A percentile compares a stretch with the other conserved stretches of the same genome.
Evolutionary conservation across 30 jellyfish, hydroid and myxozoan species (phyloP).

Genomic region (Turritopsis dohrnii): DNA sequence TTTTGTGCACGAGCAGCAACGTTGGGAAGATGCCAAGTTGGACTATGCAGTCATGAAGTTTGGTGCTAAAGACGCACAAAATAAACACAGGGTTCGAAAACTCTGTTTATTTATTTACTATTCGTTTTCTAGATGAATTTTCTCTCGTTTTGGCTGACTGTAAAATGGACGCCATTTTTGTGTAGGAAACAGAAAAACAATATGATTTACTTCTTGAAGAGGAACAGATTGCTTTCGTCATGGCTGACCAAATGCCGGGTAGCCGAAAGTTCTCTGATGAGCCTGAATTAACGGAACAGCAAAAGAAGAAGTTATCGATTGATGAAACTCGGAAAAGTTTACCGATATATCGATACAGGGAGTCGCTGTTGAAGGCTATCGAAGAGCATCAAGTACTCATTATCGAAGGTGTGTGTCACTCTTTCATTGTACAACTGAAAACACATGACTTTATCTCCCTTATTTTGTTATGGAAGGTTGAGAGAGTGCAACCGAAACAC

Average conservation of each 20-base stretch:
- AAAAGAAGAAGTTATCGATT: conserved; percentile 55
- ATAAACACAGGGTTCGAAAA: conserved; percentile 30
- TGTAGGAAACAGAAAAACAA: conserved; percentile 43
- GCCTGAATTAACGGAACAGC: conserved; percentile 38
- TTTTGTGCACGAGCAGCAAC: conserved; percentile 78
- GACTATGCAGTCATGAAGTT: conserved; percentile 95
- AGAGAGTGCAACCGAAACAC: no score
- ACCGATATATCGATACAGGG: conserved; percentile 83
- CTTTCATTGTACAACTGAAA: not conserved
- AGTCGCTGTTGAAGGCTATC: conserved; percentile 78
- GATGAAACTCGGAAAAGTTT: conserved; percentile 84
- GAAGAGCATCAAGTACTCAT: conserved; percentile 90
- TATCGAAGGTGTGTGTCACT: conserved; percentile 52
- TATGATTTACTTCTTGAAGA: conserved; percentile 92
- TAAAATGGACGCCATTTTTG: not conserved
- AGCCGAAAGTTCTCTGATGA: conserved; percentile 40
- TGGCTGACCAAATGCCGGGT: conserved; percentile 99
- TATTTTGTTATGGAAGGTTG: no score
- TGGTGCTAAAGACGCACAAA: conserved; percentile 92
- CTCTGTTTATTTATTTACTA: not conserved
- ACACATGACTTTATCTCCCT: no score
- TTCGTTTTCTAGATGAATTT: not conserved
- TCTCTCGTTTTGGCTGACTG: no score
- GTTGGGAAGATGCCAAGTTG: conserved; percentile 95
- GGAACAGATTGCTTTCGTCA: conserved; percentile 92